Percentiles rank a stretch among this genome's conserved stretches.
phyloP scores from a whole-genome alignment of 2,888 invertebrate genomes.

The Metallyticus violacea region DNA sequence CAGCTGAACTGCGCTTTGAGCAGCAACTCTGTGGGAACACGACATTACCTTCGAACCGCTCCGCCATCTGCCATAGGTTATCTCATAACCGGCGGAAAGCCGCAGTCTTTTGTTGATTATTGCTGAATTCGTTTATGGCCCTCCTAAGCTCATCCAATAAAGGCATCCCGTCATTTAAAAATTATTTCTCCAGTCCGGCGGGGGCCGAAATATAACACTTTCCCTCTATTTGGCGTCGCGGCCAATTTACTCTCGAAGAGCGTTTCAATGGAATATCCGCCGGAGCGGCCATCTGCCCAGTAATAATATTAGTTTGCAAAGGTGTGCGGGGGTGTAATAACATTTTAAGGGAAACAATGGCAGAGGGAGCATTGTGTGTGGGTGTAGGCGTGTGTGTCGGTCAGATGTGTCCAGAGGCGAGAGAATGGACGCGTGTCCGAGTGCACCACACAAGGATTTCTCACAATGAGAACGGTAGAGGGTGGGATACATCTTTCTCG shows the following conservation, averaged over 20 bases:
- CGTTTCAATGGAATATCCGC: not conserved
- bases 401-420: not conserved
- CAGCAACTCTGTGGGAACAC: not conserved
- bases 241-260: not conserved
- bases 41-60: not conserved
- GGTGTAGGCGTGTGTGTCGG: not conserved
- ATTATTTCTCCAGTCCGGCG: not conserved
- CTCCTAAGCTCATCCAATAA: not conserved
- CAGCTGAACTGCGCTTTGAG: not conserved
- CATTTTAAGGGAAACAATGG: conserved; percentile 10
- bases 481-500: not conserved
- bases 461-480: not conserved
- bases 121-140: not conserved
- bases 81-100: not conserved
- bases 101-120: not conserved
- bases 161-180: not conserved
- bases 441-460: not conserved
- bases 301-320: not conserved
- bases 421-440: not conserved
- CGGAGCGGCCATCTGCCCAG: not conserved
- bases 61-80: not conserved
- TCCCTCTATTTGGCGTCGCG: not conserved
- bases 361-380: too few relatives aligned
- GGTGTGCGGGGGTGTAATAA: not conserved
- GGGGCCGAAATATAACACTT: not conserved